These are phyloP conservation scores for Parambassis ranga DNA, from an alignment of 2,797 vertebrate species.

Conservation along the genomic window DNA sequence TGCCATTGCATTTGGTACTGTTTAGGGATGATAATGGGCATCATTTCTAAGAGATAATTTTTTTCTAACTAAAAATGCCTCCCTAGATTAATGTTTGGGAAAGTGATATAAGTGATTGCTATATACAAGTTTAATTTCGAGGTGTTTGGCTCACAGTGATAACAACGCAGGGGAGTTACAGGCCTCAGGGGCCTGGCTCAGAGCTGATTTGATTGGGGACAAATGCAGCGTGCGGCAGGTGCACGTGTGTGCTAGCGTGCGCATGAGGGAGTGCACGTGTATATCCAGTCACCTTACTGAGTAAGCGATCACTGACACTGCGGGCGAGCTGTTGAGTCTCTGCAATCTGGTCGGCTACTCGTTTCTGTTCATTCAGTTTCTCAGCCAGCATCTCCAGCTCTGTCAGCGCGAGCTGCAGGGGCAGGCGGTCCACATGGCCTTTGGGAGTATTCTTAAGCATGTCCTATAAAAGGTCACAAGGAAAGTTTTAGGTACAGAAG, in stretches of 20 bases:
- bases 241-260: not conserved
- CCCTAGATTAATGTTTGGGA: conserved; percentile 51
- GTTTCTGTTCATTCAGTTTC: conserved; percentile 96
- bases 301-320: conserved; percentile 90
- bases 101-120: conserved; percentile 53
- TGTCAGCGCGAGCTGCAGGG: conserved; percentile 93
- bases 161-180: conserved; percentile 29
- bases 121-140: conserved; percentile 43
- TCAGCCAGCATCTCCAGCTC: conserved; percentile 95
- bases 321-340: conserved; percentile 94
- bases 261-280: not conserved
- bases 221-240: no score
- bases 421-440: conserved; percentile 90
- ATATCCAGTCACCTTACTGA: conserved; percentile 87
- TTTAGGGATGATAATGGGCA: conserved; percentile 69
- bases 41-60: conserved; percentile 65
- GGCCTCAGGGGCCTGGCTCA: conserved; percentile 23
- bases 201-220: conserved; percentile 31
- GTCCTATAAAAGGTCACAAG: conserved; percentile 79
- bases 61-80: conserved; percentile 67
- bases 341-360: conserved; percentile 90
- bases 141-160: conserved; percentile 59
- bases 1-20: conserved; percentile 55
- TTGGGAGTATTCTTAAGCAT: conserved; percentile 96
- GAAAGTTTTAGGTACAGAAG: not conserved